These are phyloP conservation scores for Mustelus asterias DNA, from an alignment of 2,113 vertebrate species.

Conservation along the genomic window DNA sequence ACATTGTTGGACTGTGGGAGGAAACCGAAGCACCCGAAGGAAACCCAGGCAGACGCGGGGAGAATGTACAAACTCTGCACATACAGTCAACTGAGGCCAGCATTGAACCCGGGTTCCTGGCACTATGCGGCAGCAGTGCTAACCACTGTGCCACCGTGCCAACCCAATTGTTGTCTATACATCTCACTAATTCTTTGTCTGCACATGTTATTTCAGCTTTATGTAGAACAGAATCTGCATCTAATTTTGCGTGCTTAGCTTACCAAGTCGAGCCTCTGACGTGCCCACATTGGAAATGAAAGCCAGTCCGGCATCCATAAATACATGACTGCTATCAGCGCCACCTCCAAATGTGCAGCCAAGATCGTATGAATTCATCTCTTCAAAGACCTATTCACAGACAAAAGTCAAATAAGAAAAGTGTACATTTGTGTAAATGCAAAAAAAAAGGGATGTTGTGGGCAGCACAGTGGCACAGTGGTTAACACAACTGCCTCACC, in stretches of 20 bases:
- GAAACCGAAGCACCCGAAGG: no score
- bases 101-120: no score
- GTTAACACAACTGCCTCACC: no score
- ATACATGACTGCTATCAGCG: conserved; percentile 47
- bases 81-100: no score
- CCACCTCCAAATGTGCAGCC: conserved; percentile 71
- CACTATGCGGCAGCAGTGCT: no score
- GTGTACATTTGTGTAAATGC: background rate
- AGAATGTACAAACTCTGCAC: no score
- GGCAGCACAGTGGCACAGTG: no score
- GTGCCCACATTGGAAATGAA: conserved; percentile 48
- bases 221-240: background rate
- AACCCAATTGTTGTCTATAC: no score
- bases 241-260: background rate
- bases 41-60: no score
- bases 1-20: no score
- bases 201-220: background rate
- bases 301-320: conserved; percentile 61
- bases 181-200: background rate
- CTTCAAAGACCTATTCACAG: conserved; percentile 60
- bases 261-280: conserved; percentile 43
- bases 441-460: background rate
- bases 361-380: conserved; percentile 66
- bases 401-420: background rate
- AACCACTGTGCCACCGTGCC: no score